Evolutionary conservation across 2,888 invertebrate species (phyloP), one percentile per base, ranked within the genome.

Genomic region (Heliconius sara): DNA sequence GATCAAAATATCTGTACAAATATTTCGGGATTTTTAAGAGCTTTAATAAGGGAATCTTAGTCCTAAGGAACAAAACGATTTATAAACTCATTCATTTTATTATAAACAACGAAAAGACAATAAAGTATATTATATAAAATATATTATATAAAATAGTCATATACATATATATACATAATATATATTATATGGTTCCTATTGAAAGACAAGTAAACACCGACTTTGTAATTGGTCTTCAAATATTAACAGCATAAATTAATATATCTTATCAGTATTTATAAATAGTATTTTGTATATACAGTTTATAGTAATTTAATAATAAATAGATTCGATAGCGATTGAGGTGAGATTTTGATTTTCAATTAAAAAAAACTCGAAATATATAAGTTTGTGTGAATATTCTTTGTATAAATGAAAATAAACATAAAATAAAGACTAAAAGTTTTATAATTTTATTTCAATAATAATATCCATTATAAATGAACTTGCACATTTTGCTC

Each of bases 401-500:
- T 74, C 65, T 75, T 77, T 78, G 66, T 78, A 76, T 82, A 39
- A 63, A 63, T 63, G 72, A 79, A 77, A 78, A 73, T 63, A 76
- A 65, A 79, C 68, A 63, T 67, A 30, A 82, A 76, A 76, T 67
- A 30, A 75, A 76, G 60, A 39, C 76, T 77, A 25, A 70, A 76
- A 57, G 43, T 80, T 79, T 71, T 75, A 79, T 77, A 72, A 78
- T 76, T 79, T 82, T 83, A 80, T 82, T 76, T 79, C 65, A 77
- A 76, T 47, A 79, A 81, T 71, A 78, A 78, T 81, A 80, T 80
- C 76, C 74, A 82, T 85, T 85, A 82, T 82, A 85, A 77, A 83
- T 83, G 74, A 83, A 85, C 83, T 83, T 84, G 83, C 84, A 85
- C 83, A 81, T 80, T 83, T 78, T 81, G 66, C 63, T 76, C 78